These are phyloP conservation scores for Thymallus thymallus DNA, from an alignment of 2,113 vertebrate species.

Conservation along the genomic window DNA sequence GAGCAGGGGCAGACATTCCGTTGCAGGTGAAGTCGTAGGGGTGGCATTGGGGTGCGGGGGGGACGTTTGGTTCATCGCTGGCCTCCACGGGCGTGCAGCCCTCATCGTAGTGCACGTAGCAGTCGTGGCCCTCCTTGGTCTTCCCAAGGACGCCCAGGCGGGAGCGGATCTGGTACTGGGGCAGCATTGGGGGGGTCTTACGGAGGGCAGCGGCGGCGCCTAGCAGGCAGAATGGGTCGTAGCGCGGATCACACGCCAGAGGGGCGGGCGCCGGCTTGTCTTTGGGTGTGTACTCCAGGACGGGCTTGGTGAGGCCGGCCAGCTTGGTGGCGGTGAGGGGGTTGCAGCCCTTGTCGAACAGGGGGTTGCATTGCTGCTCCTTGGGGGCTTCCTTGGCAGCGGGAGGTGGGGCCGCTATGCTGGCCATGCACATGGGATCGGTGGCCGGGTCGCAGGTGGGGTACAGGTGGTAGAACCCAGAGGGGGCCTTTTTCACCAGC, in stretches of 20 bases:
- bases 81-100: slow-evolving; percentile 66
- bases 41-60: slow-evolving; percentile 65
- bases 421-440: slow-evolving; percentile 67
- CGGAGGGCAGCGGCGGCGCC: slow-evolving; percentile 59
- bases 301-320: slow-evolving; percentile 63
- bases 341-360: slow-evolving; percentile 74
- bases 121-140: slow-evolving; percentile 76
- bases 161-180: slow-evolving; percentile 69
- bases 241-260: slow-evolving; percentile 68
- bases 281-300: slow-evolving; percentile 60
- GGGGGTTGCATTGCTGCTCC: slow-evolving; percentile 73
- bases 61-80: slow-evolving; percentile 33
- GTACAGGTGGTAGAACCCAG: slow-evolving; percentile 67
- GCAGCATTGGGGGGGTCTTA: slow-evolving; percentile 51
- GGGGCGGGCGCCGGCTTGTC: slow-evolving; percentile 41
- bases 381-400: slow-evolving; percentile 38
- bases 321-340: slow-evolving; percentile 71
- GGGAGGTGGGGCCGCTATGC: slow-evolving; percentile 30
- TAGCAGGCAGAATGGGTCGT: slow-evolving; percentile 70
- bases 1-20: slow-evolving; percentile 50
- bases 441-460: slow-evolving; percentile 68
- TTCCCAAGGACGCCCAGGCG: slow-evolving; percentile 67
- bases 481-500: slow-evolving; percentile 62
- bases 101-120: slow-evolving; percentile 76
- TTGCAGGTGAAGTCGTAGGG: slow-evolving; percentile 71